phyloP scores from a whole-genome alignment of 2,888 invertebrate species.

The Metellina segmentata region DNA sequence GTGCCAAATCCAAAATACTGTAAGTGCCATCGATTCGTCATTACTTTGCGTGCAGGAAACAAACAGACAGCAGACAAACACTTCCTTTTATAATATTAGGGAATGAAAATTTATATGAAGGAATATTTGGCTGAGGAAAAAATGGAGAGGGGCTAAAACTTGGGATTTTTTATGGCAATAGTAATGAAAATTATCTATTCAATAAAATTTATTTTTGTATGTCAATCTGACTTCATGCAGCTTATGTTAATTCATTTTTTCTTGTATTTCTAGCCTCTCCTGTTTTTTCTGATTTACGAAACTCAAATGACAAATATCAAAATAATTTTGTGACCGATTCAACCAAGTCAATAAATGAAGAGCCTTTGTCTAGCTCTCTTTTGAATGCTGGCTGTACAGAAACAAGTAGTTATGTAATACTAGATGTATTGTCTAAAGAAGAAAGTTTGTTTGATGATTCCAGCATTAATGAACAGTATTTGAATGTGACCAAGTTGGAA shows the following conservation, averaged over 20 bases:
- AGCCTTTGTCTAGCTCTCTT: slow-evolving; percentile 16
- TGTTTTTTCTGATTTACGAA: slow-evolving; percentile 30
- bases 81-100: too few species aligned
- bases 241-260: neutral
- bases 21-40: too few species aligned
- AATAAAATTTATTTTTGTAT: too few species aligned
- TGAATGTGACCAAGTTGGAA: slow-evolving; percentile 9
- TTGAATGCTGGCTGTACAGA: slow-evolving; percentile 5
- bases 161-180: too few species aligned
- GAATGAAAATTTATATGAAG: too few species aligned
- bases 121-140: too few species aligned
- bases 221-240: too few species aligned
- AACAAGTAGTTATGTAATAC: neutral
- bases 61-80: too few species aligned
- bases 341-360: slow-evolving; percentile 19
- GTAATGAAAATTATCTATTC: too few species aligned
- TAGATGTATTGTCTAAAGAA: slow-evolving; percentile 27
- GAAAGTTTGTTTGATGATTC: slow-evolving; percentile 2
- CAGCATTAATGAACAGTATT: neutral
- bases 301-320: slow-evolving; percentile 18
- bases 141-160: too few species aligned
- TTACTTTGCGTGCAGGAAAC: too few species aligned
- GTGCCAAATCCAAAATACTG: too few species aligned
- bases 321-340: slow-evolving; percentile 25
- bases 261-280: slow-evolving; percentile 39